Conservation (phyloP, 2,113 vertebrate genomes). For the Gasterosteus nipponicus region DNA sequence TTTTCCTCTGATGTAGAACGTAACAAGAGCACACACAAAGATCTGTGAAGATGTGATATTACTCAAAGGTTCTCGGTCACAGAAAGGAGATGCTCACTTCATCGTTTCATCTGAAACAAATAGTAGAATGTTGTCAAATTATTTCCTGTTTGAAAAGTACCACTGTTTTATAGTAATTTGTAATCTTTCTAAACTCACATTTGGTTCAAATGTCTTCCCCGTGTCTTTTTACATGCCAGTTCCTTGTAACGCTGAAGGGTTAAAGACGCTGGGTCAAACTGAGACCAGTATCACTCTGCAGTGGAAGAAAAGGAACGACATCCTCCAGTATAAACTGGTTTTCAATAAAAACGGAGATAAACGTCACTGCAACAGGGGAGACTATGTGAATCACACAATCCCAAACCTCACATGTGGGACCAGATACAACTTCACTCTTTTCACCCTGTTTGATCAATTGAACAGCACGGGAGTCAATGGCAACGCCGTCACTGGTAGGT, state of each 20-base stretch:
- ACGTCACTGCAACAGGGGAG: accelerated
- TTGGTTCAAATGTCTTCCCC: not conserved
- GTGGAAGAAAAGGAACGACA: not conserved
- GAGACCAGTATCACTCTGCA: constrained; percentile 49
- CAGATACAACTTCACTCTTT: constrained; percentile 25
- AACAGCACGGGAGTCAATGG: not conserved
- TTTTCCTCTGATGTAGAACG: too few relatives aligned
- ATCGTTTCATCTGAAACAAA: too few relatives aligned
- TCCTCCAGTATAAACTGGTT: not conserved
- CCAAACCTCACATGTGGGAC: too few relatives aligned
- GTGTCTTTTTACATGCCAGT: not conserved
- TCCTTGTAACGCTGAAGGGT: not conserved
- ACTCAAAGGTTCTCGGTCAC: too few relatives aligned
- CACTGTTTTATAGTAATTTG: too few relatives aligned
- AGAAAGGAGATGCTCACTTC: too few relatives aligned
- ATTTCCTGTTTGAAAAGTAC: too few relatives aligned
- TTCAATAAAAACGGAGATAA: accelerated
- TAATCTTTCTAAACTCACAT: not conserved
- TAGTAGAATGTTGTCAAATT: too few relatives aligned
- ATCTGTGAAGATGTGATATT: too few relatives aligned
- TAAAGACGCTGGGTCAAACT: not conserved
- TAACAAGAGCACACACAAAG: too few relatives aligned
- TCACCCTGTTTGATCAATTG: constrained; percentile 2
- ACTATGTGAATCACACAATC: too few relatives aligned
- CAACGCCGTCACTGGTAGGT: constrained; percentile 24